Evolutionary conservation across 2,797 vertebrate species (phyloP).

Genomic region (Bucorvus abyssinicus): DNA sequence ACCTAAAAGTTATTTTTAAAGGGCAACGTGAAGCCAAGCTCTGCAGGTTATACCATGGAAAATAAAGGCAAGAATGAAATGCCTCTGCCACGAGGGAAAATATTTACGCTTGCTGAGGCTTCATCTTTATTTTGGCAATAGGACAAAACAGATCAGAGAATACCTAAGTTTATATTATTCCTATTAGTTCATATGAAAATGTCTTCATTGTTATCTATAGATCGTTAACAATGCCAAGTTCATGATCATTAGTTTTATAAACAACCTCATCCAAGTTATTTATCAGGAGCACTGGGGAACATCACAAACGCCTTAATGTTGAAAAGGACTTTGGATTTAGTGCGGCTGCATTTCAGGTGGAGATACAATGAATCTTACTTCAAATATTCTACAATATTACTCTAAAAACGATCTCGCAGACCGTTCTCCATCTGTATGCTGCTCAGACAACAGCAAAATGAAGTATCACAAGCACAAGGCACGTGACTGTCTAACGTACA

Average conservation of each 20-base stretch:
- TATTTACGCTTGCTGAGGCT: background rate
- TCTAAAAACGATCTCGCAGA: background rate
- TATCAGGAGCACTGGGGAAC: background rate
- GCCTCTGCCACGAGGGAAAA: background rate
- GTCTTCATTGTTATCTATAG: background rate
- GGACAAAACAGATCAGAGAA: background rate
- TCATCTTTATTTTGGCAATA: background rate
- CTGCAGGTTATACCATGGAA: background rate
- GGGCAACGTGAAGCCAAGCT: constrained; percentile 13
- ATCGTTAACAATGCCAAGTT: background rate
- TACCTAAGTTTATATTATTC: background rate
- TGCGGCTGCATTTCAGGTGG: background rate
- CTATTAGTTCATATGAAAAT: background rate
- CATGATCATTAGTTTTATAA: background rate
- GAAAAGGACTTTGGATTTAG: constrained; percentile 32
- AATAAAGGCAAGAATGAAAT: constrained; percentile 7
- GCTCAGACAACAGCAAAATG: background rate
- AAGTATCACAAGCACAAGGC: background rate
- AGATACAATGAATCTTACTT: background rate
- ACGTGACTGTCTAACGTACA: background rate
- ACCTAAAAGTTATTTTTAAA: constrained; percentile 59
- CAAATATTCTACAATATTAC: background rate
- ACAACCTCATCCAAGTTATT: background rate
- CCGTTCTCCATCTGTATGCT: background rate
- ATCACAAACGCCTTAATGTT: constrained; percentile 2